phyloP scores from a whole-genome alignment of 2,113 vertebrate species.

The Condylura cristata region DNA sequence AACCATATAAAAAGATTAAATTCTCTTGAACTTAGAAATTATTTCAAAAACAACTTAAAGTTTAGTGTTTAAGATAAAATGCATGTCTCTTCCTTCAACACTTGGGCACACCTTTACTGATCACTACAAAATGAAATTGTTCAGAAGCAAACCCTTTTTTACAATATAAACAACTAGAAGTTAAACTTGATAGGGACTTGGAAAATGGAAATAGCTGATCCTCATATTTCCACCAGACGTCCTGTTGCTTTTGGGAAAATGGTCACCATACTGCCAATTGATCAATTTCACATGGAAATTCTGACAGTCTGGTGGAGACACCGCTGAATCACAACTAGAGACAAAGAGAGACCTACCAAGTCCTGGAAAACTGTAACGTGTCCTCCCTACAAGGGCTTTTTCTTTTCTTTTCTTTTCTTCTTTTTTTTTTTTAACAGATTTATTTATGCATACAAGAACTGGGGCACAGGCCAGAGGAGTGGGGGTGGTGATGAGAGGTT shows the following conservation, averaged over 20 bases:
- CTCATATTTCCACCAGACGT: conserved; percentile 49
- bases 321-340: background rate
- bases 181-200: conserved; percentile 34
- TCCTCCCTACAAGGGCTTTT: background rate
- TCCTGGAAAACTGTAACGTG: background rate
- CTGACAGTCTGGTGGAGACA: background rate
- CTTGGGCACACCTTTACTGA: conserved; percentile 50
- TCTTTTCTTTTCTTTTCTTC: too few species aligned
- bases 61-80: conserved; percentile 40
- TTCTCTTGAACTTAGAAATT: background rate
- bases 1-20: conserved; percentile 31
- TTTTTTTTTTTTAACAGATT: too few species aligned
- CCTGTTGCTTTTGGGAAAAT: conserved; percentile 40
- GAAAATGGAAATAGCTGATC: conserved; percentile 48
- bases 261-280: background rate
- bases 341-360: background rate
- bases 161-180: conserved; percentile 61
- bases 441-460: too few species aligned
- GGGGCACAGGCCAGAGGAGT: too few species aligned
- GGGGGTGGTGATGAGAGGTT: too few species aligned
- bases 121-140: conserved; percentile 27
- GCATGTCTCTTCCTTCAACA: conserved; percentile 67
- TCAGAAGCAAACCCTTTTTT: conserved; percentile 38
- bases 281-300: conserved; percentile 1
- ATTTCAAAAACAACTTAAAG: conserved; percentile 33